Evolutionary conservation across 2,113 vertebrate species (phyloP).

Genomic region (Pelecanoides urinatrix): DNA sequence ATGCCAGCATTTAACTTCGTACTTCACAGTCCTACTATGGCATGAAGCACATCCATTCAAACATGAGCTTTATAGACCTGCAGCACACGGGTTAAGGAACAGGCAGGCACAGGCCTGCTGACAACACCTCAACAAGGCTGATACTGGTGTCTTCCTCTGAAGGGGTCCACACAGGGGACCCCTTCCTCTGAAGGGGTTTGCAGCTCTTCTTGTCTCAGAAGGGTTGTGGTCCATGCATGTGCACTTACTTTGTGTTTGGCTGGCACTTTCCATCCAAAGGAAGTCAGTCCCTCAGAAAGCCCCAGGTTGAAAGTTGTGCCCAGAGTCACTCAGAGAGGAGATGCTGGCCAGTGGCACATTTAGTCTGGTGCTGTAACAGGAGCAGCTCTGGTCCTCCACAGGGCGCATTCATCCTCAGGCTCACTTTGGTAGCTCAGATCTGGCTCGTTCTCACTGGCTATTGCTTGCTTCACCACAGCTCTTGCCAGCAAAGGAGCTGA

Average conservation of each 20-base stretch:
- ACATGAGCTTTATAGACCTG: background rate
- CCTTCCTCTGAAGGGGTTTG: too few species aligned
- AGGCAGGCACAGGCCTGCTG: background rate
- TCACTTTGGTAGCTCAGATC: too few species aligned
- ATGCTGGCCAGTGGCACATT: background rate
- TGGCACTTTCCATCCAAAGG: background rate
- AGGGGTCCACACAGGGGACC: background rate
- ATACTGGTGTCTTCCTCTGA: background rate
- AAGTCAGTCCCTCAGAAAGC: background rate
- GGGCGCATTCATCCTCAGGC: background rate
- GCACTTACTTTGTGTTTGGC: background rate
- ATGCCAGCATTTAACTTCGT: background rate
- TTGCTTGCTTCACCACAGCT: background rate
- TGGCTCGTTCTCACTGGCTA: background rate
- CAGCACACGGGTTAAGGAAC: background rate
- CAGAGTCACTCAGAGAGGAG: background rate
- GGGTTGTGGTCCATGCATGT: background rate
- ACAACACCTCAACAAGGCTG: background rate
- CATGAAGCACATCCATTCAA: background rate
- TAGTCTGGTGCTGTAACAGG: background rate
- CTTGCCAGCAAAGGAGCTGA: background rate
- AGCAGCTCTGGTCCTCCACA: background rate
- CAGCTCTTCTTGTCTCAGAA: background rate
- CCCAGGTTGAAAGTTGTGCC: background rate
- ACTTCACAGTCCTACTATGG: background rate